A percentile compares a stretch with the other conserved stretches of the same genome.
phyloP scores from a whole-genome alignment of 1,140 invertebrate species.

The Brachionus plicatilis region DNA sequence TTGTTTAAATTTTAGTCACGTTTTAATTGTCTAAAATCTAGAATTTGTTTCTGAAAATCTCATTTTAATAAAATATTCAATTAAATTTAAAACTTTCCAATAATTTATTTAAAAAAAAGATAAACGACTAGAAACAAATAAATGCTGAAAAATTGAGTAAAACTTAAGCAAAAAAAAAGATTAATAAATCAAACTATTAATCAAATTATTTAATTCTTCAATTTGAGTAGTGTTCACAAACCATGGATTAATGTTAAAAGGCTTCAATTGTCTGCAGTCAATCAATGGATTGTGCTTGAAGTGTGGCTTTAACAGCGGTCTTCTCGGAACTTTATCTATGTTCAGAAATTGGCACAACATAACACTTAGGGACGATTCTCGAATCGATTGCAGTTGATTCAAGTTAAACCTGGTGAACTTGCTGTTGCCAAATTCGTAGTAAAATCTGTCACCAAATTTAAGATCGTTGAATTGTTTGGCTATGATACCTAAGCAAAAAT shows the following conservation, averaged over 20 bases:
- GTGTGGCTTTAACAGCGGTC: neutral
- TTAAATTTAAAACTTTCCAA: neutral
- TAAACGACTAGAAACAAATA: neutral
- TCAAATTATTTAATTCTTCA: neutral
- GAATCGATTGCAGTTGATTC: neutral
- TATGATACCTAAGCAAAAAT: slow-evolving; percentile 60
- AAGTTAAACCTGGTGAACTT: neutral
- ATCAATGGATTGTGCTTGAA: neutral
- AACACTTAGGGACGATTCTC: neutral
- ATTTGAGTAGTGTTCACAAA: neutral
- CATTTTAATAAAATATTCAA: neutral
- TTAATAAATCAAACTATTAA: neutral
- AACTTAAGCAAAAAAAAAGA: neutral
- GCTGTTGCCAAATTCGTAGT: slow-evolving; percentile 62
- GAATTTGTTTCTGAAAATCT: too few relatives aligned
- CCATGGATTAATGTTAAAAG: slow-evolving; percentile 11
- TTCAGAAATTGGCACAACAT: neutral
- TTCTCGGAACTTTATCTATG: neutral
- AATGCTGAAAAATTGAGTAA: neutral
- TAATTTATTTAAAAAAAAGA: slow-evolving; percentile 3
- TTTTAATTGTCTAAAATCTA: too few relatives aligned
- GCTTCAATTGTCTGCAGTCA: neutral
- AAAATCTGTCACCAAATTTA: slow-evolving; percentile 85
- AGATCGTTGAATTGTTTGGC: slow-evolving; percentile 84
- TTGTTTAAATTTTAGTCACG: too few relatives aligned